These are phyloP conservation scores for Dioctria rufipes DNA, from an alignment of 2,888 invertebrate genomes.

Conservation along the genomic window DNA sequence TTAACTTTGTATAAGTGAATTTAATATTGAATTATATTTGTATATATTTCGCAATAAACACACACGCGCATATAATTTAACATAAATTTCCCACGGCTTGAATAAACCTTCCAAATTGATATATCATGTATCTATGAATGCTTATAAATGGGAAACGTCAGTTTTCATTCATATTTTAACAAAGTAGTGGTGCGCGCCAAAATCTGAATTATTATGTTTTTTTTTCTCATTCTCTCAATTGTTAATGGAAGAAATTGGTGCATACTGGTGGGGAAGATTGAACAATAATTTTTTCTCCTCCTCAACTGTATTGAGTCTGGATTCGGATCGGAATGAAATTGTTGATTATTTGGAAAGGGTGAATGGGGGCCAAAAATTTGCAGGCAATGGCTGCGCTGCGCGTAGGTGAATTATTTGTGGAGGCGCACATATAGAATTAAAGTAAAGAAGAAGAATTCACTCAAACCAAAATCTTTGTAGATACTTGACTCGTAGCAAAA, in stretches of 20 bases:
- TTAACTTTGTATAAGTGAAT: no score
- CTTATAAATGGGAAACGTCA: constrained; percentile 15
- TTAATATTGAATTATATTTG: background rate
- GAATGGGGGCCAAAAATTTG: no score
- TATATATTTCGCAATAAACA: background rate
- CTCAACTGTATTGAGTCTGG: background rate
- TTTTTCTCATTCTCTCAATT: background rate
- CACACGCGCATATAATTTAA: background rate
- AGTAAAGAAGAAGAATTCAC: constrained; percentile 1
- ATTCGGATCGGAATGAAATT: no score
- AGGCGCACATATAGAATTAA: background rate
- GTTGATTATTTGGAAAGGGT: no score
- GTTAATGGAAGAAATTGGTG: background rate
- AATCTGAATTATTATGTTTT: constrained; percentile 32
- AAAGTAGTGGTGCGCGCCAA: constrained; percentile 44
- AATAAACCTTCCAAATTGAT: constrained; percentile 3
- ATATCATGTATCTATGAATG: no score
- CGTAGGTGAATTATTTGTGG: background rate
- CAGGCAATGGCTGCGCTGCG: no score
- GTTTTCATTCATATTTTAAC: constrained; percentile 45
- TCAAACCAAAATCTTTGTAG: background rate
- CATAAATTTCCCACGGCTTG: background rate
- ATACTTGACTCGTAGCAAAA: background rate
- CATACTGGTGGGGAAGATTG: background rate
- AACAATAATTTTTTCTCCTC: background rate